Percentiles rank a stretch among this genome's conserved stretches.
Evolutionary conservation across 2,113 vertebrate genomes (phyloP).

Genomic region (Ancistrus triradiatus): DNA sequence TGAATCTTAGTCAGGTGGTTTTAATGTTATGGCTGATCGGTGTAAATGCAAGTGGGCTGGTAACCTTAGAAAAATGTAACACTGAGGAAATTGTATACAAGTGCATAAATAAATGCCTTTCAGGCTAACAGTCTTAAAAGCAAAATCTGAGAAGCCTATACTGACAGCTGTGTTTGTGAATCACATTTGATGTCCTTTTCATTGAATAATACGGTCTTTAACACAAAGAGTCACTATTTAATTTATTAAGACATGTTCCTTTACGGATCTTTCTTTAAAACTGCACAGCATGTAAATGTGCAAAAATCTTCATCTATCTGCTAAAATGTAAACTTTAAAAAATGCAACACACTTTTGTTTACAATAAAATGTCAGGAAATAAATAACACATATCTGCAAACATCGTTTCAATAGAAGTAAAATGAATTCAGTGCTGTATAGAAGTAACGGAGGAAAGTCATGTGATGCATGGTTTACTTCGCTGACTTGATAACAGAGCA

Average conservation of each 20-base stretch:
- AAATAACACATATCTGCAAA: slow-evolving; percentile 56
- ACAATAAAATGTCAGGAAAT: slow-evolving; percentile 61
- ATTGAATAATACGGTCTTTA: slow-evolving; percentile 58
- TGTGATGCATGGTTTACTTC: too few relatives aligned
- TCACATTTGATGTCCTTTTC: slow-evolving; percentile 51
- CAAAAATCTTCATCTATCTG: slow-evolving; percentile 73
- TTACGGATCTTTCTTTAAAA: slow-evolving; percentile 57
- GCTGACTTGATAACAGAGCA: slow-evolving; percentile 29
- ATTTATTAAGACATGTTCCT: slow-evolving; percentile 65
- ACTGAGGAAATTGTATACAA: slow-evolving; percentile 4
- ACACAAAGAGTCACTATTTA: slow-evolving; percentile 52
- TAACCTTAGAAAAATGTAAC: slow-evolving; percentile 47
- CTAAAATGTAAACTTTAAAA: slow-evolving; percentile 78
- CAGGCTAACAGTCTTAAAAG: slow-evolving; percentile 50
- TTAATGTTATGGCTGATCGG: too few relatives aligned
- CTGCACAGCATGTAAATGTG: slow-evolving; percentile 71
- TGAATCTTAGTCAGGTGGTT: too few relatives aligned
- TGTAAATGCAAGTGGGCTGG: slow-evolving; percentile 52
- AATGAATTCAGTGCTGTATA: slow-evolving; percentile 26
- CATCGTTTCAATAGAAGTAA: slow-evolving; percentile 29
- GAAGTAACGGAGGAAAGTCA: too few relatives aligned
- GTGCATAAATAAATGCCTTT: slow-evolving; percentile 23
- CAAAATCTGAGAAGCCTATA: slow-evolving; percentile 45
- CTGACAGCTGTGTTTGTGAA: slow-evolving; percentile 46
- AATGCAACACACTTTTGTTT: slow-evolving; percentile 65